Percentiles rank a stretch among this genome's conserved stretches.
Evolutionary conservation across 2,797 vertebrate species (phyloP).

Genomic region (Mus spretus): DNA sequence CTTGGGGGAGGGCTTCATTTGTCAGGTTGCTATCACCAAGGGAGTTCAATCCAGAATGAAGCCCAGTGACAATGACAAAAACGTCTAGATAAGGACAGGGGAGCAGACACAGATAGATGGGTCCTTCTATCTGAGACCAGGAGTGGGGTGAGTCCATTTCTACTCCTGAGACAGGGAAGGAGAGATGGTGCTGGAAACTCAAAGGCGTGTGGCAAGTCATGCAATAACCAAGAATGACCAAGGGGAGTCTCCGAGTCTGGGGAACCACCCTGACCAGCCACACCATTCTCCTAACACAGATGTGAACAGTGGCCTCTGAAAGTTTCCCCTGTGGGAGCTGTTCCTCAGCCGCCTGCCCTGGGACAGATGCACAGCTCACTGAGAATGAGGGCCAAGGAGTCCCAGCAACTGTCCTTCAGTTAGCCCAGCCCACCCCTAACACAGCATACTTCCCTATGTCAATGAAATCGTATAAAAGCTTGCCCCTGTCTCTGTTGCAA

Average conservation of each 20-base stretch:
- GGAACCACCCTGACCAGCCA: not conserved
- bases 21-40: not conserved
- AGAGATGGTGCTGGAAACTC: not conserved
- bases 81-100: not conserved
- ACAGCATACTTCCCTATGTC: not conserved
- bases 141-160: not conserved
- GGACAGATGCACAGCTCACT: not conserved
- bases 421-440: not conserved
- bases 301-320: not conserved
- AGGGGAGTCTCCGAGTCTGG: not conserved
- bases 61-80: not conserved
- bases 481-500: not conserved
- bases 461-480: not conserved
- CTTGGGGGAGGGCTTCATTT: not conserved
- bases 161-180: not conserved
- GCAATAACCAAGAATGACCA: not conserved
- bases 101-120: not conserved
- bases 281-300: not conserved
- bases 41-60: not conserved
- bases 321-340: not conserved
- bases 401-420: not conserved
- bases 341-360: not conserved
- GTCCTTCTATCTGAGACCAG: too few relatives aligned
- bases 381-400: not conserved
- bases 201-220: not conserved